phyloP scores from a whole-genome alignment of 2,113 vertebrate genomes.

The Chamaea fasciata region DNA sequence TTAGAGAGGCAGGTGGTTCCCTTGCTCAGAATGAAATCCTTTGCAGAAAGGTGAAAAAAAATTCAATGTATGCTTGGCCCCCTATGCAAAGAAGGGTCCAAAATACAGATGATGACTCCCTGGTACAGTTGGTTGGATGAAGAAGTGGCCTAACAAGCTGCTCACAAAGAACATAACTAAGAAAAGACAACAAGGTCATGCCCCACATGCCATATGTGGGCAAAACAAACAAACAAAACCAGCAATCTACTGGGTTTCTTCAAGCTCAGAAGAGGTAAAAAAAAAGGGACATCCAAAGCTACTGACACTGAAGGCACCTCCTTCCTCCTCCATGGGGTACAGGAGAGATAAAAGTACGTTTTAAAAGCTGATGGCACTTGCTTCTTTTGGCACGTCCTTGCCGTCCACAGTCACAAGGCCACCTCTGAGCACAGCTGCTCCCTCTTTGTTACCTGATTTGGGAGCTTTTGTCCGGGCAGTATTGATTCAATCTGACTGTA shows the following conservation, averaged over 20 bases:
- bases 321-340: neutral
- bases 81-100: neutral
- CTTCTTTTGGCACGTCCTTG: slow-evolving; percentile 67
- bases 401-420: slow-evolving; percentile 80
- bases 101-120: neutral
- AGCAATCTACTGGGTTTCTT: neutral
- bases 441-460: slow-evolving; percentile 72
- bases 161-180: neutral
- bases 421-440: slow-evolving; percentile 84
- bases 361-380: slow-evolving; percentile 62
- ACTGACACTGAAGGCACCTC: neutral
- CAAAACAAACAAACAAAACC: neutral
- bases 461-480: slow-evolving; percentile 75
- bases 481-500: slow-evolving; percentile 86
- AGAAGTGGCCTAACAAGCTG: neutral
- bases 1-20: neutral
- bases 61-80: neutral
- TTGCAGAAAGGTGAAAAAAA: neutral
- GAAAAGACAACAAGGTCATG: neutral
- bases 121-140: neutral
- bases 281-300: neutral
- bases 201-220: too few relatives aligned
- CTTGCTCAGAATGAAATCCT: neutral
- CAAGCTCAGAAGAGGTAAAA: neutral
- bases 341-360: neutral